phyloP scores from a whole-genome alignment of 1,140 invertebrate genomes.

The Penaeus japonicus region DNA sequence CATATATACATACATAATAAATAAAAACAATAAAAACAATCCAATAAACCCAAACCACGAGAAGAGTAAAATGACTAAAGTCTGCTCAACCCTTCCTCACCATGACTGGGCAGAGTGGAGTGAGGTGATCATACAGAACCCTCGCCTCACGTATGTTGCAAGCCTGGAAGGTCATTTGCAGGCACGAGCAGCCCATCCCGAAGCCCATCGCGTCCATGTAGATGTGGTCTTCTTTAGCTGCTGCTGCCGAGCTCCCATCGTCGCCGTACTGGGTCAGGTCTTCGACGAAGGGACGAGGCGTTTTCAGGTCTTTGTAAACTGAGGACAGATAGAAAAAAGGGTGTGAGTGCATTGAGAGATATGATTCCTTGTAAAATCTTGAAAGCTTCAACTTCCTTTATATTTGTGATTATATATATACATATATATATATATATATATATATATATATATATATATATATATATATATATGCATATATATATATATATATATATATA shows the following conservation, averaged over 20 bases:
- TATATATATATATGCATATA: neutral
- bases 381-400: no score
- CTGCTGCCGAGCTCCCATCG: conserved; percentile 74
- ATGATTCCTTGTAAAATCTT: no score
- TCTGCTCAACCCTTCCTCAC: conserved; percentile 7
- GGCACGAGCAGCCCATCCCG: conserved; percentile 98
- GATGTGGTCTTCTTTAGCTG: conserved; percentile 83
- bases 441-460: neutral
- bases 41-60: neutral
- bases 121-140: conserved; percentile 95
- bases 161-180: conserved; percentile 90
- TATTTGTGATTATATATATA: neutral
- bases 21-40: neutral
- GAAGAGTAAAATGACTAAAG: neutral
- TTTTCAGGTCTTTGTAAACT: conserved; percentile 92
- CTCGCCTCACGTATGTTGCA: conserved; percentile 96
- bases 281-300: conserved; percentile 77
- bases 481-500: neutral
- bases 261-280: conserved; percentile 73
- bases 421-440: neutral
- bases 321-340: neutral
- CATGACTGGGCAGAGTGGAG: conserved; percentile 97
- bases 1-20: no score
- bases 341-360: neutral
- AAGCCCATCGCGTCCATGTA: conserved; percentile 99